A percentile compares a stretch with the other conserved stretches of the same genome.
Conservation (phyloP, 2,888 invertebrate genomes). For the Trypoxylon attenuatum region DNA sequence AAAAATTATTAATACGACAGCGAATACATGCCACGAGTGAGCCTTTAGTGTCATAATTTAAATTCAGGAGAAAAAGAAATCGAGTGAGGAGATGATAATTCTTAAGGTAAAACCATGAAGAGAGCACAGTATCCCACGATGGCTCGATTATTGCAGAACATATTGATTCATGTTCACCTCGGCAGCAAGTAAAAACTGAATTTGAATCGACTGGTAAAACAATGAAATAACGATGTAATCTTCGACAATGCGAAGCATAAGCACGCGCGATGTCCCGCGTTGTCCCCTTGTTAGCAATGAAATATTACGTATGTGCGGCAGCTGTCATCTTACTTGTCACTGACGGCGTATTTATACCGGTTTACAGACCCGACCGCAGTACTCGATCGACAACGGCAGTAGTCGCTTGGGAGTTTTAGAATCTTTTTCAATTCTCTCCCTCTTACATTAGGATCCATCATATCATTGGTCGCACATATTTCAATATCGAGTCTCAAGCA, state of each 20-base stretch:
- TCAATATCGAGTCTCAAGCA: too few relatives aligned
- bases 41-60: too few relatives aligned
- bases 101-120: too few relatives aligned
- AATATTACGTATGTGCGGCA: constrained; percentile 47
- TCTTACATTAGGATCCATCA: too few relatives aligned
- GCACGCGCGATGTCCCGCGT: constrained; percentile 29
- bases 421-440: constrained; percentile 19
- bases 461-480: too few relatives aligned
- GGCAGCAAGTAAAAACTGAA: constrained; percentile 34
- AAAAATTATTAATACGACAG: too few relatives aligned
- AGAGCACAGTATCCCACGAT: constrained; percentile 22
- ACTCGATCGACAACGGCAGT: constrained; percentile 38
- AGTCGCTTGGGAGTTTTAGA: constrained; percentile 23
- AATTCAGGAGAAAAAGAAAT: too few relatives aligned
- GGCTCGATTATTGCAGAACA: constrained; percentile 48
- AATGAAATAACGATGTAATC: constrained; percentile 51
- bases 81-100: too few relatives aligned
- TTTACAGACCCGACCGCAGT: constrained; percentile 13
- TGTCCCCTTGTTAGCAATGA: constrained; percentile 49
- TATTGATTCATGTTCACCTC: constrained; percentile 42
- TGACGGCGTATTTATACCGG: constrained; percentile 48
- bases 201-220: constrained; percentile 44
- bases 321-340: constrained; percentile 45
- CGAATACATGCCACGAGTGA: too few relatives aligned
- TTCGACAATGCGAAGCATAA: constrained; percentile 50